Conservation (phyloP, 2,797 vertebrate species). For the Xenentodon cancila region DNA sequence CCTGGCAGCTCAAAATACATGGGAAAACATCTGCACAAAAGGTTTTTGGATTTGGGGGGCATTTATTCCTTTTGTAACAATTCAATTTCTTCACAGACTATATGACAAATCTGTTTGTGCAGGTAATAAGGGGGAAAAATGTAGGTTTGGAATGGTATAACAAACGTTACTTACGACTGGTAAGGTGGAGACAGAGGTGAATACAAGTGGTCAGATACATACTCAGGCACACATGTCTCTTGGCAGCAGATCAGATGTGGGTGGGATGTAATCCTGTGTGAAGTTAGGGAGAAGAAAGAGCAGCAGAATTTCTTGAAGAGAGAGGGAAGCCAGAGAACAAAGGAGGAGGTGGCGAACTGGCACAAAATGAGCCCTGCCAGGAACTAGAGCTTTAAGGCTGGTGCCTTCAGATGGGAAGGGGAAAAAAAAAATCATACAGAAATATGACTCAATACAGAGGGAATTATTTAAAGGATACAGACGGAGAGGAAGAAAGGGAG, state of each 20-base stretch:
- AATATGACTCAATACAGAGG: slow-evolving; percentile 56
- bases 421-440: slow-evolving; percentile 5
- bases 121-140: too few relatives aligned
- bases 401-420: slow-evolving; percentile 39
- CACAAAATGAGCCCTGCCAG: slow-evolving; percentile 50
- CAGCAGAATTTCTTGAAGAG: slow-evolving; percentile 54
- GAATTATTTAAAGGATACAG: slow-evolving; percentile 68
- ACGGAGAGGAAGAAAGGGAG: slow-evolving; percentile 32
- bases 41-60: too few relatives aligned
- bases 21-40: too few relatives aligned
- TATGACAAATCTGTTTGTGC: too few relatives aligned
- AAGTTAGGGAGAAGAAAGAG: slow-evolving; percentile 43
- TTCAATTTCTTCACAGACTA: too few relatives aligned
- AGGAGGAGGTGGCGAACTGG: slow-evolving; percentile 49
- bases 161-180: too few relatives aligned
- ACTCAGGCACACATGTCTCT: slow-evolving; percentile 42
- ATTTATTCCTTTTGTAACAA: too few relatives aligned
- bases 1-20: too few relatives aligned
- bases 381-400: slow-evolving; percentile 50
- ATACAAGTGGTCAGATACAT: slow-evolving; percentile 51
- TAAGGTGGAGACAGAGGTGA: slow-evolving; percentile 37
- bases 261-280: slow-evolving; percentile 59
- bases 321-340: slow-evolving; percentile 47
- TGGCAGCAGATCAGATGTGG: slow-evolving; percentile 65
- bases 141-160: too few relatives aligned